Percentiles rank a stretch among this genome's conserved stretches.
These are phyloP conservation scores for Setophaga coronata DNA, from an alignment of 2,113 vertebrate genomes.

Conservation along the genomic window DNA sequence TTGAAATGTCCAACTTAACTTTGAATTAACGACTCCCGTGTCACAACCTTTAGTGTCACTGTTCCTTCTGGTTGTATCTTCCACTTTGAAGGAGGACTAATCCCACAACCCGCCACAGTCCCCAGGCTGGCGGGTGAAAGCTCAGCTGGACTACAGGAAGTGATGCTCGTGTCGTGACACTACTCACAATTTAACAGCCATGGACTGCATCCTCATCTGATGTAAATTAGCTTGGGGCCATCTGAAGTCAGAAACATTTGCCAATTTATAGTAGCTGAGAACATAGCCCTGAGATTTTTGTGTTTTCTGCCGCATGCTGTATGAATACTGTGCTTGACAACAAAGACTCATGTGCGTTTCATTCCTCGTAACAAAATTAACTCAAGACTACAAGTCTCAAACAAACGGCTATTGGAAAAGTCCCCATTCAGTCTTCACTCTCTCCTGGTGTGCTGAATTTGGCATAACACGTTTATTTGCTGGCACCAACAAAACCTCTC, in stretches of 20 bases:
- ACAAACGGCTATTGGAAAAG: not conserved
- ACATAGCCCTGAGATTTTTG: slow-evolving; percentile 57
- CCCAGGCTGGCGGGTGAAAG: not conserved
- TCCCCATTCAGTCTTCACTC: slow-evolving; percentile 27
- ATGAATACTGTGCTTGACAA: slow-evolving; percentile 31
- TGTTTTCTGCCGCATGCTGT: not conserved
- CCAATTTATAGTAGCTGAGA: slow-evolving; percentile 48
- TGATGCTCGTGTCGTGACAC: not conserved
- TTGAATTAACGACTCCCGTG: slow-evolving; percentile 45
- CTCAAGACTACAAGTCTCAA: slow-evolving; percentile 2
- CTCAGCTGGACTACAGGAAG: not conserved
- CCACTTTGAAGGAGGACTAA: not conserved
- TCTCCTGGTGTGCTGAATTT: slow-evolving; percentile 42
- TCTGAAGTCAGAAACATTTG: slow-evolving; percentile 27
- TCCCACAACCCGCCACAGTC: not conserved
- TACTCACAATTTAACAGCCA: not conserved
- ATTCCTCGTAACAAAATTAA: slow-evolving; percentile 11
- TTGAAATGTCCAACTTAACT: slow-evolving; percentile 69
- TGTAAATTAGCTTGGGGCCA: slow-evolving; percentile 25
- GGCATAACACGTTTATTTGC: slow-evolving; percentile 7
- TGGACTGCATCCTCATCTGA: slow-evolving; percentile 52
- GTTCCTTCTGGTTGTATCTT: not conserved
- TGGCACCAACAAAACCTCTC: slow-evolving; percentile 20
- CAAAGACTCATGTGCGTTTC: not conserved
- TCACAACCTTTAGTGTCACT: not conserved